These are phyloP conservation scores for Pluvianellus socialis DNA, from an alignment of 2,113 vertebrate genomes.

Conservation along the genomic window DNA sequence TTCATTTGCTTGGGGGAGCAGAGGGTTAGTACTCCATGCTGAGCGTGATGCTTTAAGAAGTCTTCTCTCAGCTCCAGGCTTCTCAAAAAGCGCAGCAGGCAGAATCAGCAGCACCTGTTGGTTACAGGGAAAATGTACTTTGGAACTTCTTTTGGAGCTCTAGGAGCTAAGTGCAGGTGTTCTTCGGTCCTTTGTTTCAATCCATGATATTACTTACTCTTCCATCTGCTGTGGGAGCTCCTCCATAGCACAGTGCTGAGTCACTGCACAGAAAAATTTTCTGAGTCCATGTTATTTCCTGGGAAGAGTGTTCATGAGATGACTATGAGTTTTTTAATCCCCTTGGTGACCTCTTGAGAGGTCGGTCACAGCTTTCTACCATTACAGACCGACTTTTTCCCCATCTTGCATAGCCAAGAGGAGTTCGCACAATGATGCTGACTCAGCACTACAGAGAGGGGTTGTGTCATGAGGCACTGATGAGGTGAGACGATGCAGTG, in stretches of 20 bases:
- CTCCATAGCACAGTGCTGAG: not conserved
- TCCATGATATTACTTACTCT: not conserved
- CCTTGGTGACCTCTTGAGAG: not conserved
- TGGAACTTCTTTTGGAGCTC: not conserved
- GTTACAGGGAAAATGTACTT: not conserved
- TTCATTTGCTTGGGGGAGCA: not conserved
- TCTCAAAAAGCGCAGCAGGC: not conserved
- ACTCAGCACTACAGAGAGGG: not conserved
- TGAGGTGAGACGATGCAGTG: not conserved
- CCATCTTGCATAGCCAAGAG: not conserved
- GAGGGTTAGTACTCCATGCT: not conserved
- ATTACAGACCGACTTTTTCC: not conserved
- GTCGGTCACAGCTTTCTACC: not conserved
- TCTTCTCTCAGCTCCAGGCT: not conserved
- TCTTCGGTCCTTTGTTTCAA: not conserved
- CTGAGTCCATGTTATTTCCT: not conserved
- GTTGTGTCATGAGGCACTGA: not conserved
- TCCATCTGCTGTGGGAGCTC: not conserved
- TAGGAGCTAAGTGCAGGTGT: not conserved
- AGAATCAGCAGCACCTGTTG: not conserved
- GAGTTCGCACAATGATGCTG: not conserved
- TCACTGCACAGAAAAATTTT: not conserved
- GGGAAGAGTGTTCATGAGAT: not conserved
- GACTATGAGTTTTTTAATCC: not conserved
- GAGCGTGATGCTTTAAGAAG: not conserved